Evolutionary conservation across 1,140 invertebrate genomes (phyloP), one percentile per base, ranked within the genome.

Genomic region (Macrobrachium nipponense): DNA sequence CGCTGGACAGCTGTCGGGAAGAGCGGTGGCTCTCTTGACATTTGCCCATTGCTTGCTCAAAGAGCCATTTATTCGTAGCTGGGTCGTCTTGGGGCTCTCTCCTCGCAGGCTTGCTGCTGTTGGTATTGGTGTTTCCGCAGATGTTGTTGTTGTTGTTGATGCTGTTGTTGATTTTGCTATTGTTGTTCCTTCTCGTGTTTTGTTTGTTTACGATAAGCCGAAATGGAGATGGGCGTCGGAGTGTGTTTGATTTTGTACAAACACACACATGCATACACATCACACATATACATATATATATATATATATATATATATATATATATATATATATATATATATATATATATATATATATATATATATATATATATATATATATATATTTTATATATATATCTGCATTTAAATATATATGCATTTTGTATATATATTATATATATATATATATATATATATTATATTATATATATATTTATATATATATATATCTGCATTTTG

Each of bases 251-350:
- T 36, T 36, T 36, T 36, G 27, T 36, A 36, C 4, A 36, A 1
- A 36, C n/a, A 27, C 36, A 23, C 36, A 23, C 36, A 70, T 23
- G 27, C 15, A 70, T 23, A 70, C 15, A 70, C 15, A 70, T 7
- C 15, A 70, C 27, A 70, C 27, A 70, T 27, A 70, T 17, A 70
- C 10, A 70, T 11, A 70, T 23, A 70, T 23, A 70, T 27, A 70
- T 23, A 70, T 70, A 23, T 70, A 70, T 70, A 70, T 70, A 70
- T 70, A 70, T 70, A 70, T 70, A 70, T 70, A 70, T 70, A 70
- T 70, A 27, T 70, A 70, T 27, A 70, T 70, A 70, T 70, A 27
- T 70, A 70, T 23, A 70, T 70, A 70, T 70, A 70, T 70, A 70
- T 27, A 70, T 70, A 70, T 70, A 70, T 23, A 6, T 70, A 70